phyloP scores from a whole-genome alignment of 2,113 vertebrate genomes.

The Microtus oregoni region DNA sequence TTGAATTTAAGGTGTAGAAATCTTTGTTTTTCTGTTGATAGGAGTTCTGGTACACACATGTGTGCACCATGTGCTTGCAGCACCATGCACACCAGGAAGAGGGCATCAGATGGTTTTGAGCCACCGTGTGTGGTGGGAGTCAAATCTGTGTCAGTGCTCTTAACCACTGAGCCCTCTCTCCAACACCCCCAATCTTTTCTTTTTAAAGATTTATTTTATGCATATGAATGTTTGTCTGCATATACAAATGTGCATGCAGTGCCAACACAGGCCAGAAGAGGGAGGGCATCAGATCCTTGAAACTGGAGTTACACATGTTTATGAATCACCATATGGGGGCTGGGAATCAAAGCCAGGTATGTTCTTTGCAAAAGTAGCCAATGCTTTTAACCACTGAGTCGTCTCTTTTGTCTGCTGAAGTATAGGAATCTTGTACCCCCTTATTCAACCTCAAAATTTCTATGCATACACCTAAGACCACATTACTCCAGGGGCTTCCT shows the following conservation, averaged over 20 bases:
- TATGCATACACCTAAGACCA: neutral
- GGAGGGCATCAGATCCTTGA: neutral
- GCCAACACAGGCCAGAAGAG: neutral
- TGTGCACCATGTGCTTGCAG: neutral
- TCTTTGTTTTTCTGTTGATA: neutral
- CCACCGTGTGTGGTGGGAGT: neutral
- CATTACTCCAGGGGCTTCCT: neutral
- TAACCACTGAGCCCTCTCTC: too few species aligned
- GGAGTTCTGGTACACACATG: too few species aligned
- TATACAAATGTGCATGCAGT: neutral
- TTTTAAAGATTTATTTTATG: neutral
- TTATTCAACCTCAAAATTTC: neutral
- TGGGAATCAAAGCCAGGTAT: neutral
- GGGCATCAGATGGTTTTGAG: neutral
- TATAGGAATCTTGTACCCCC: neutral
- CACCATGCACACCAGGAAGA: neutral
- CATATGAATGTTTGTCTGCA: neutral
- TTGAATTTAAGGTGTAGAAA: neutral
- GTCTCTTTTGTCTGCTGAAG: neutral
- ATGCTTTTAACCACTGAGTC: neutral
- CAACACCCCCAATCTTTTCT: neutral
- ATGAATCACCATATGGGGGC: neutral
- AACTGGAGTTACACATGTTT: neutral
- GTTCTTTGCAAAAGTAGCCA: neutral
- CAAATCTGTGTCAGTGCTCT: too few species aligned